A percentile compares a stretch with the other conserved stretches of the same genome.
phyloP scores from a whole-genome alignment of 1,140 invertebrate genomes.

The Theocolax elegans region DNA sequence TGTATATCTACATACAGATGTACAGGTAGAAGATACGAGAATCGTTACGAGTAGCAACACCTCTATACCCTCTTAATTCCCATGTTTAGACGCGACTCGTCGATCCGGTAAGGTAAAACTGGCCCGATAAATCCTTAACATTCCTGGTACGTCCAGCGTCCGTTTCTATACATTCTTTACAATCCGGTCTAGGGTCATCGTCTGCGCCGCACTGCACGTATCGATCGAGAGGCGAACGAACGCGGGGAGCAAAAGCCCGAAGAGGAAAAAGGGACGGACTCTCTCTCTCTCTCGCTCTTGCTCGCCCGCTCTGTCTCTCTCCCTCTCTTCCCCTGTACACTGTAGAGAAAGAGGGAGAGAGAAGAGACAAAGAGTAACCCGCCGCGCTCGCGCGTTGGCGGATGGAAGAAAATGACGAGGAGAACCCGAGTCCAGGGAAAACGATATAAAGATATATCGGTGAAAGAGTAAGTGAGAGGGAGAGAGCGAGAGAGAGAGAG shows the following conservation, averaged over 20 bases:
- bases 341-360: neutral
- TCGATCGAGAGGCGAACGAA: slow-evolving; percentile 25
- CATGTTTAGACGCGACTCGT: neutral
- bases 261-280: neutral
- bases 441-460: neutral
- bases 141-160: neutral
- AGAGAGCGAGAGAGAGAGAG: no score
- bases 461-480: neutral
- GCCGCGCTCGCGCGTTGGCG: neutral
- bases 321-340: no score
- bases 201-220: neutral
- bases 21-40: no score
- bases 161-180: slow-evolving; percentile 18
- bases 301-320: no score
- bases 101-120: neutral
- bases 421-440: neutral
- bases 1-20: no score
- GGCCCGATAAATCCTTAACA: slow-evolving; percentile 4
- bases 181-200: slow-evolving; percentile 17
- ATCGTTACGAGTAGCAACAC: neutral
- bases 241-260: neutral
- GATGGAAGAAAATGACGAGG: neutral
- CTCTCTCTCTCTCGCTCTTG: no score
- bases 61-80: neutral
- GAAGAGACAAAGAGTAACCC: slow-evolving; percentile 17